Evolutionary conservation across 2,888 invertebrate genomes (phyloP).

Genomic region (Drosophila niveifrons): DNA sequence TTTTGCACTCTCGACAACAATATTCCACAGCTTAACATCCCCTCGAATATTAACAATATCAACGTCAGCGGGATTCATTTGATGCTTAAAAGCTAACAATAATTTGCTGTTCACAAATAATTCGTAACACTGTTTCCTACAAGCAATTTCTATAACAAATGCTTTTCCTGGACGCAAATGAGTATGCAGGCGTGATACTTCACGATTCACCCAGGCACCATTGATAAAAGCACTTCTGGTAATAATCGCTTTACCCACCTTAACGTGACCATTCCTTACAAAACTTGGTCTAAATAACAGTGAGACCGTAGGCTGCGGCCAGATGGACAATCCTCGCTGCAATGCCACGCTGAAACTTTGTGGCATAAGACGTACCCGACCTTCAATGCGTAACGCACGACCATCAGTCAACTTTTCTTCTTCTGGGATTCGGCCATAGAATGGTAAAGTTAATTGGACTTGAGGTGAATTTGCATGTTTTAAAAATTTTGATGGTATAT

Average conservation of each 20-base stretch:
- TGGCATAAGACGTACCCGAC: conserved; percentile 89
- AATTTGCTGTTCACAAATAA: conserved; percentile 86
- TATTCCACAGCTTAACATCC: conserved; percentile 87
- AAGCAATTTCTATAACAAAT: conserved; percentile 75
- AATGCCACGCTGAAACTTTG: conserved; percentile 91
- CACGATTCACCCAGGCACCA: conserved; percentile 83
- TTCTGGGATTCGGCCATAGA: conserved; percentile 69
- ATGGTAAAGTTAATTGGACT: conserved; percentile 80
- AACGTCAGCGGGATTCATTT: conserved; percentile 87
- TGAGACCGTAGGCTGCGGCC: conserved; percentile 90
- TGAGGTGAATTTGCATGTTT: neutral
- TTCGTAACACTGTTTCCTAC: conserved; percentile 67
- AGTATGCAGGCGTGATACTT: conserved; percentile 65
- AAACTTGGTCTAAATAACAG: conserved; percentile 92
- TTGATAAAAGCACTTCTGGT: conserved; percentile 88
- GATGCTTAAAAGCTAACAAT: conserved; percentile 88
- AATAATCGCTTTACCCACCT: conserved; percentile 86
- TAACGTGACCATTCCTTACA: conserved; percentile 51
- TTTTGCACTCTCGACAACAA: conserved; percentile 45
- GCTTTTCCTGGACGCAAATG: conserved; percentile 76
- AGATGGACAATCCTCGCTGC: conserved; percentile 88
- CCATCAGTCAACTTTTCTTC: conserved; percentile 84
- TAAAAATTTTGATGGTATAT: conserved; percentile 16
- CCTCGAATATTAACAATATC: conserved; percentile 89
- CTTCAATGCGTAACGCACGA: conserved; percentile 86